Conservation (phyloP, 2,113 vertebrate genomes). For the Triplophysa rosa region DNA sequence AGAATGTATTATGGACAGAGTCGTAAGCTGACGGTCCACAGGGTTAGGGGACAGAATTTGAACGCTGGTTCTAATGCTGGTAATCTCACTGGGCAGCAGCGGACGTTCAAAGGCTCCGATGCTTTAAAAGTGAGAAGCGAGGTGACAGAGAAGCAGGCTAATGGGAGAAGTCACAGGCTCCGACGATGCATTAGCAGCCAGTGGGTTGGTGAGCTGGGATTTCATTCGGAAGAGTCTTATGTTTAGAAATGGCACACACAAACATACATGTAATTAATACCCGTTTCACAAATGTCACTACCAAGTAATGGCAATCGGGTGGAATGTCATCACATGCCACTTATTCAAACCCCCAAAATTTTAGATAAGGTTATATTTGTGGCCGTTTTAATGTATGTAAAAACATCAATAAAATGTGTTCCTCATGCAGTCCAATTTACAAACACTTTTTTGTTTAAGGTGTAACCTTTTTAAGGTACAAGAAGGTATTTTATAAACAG, state of each 20-base stretch:
- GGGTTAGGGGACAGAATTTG: constrained; percentile 45
- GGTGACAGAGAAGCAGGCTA: neutral
- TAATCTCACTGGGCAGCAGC: neutral
- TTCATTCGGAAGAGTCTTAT: neutral
- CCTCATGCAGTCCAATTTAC: too few relatives aligned
- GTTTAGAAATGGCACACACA: neutral
- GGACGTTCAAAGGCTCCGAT: constrained; percentile 28
- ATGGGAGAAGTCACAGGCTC: constrained; percentile 2
- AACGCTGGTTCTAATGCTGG: constrained; percentile 46
- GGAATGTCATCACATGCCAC: neutral
- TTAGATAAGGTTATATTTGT: too few relatives aligned
- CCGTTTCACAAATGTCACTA: too few relatives aligned
- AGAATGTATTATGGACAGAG: constrained; percentile 73
- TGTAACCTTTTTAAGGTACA: too few relatives aligned
- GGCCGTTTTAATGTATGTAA: too few relatives aligned
- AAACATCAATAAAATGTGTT: too few relatives aligned
- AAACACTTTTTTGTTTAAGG: too few relatives aligned
- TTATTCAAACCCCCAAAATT: neutral
- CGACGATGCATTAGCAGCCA: constrained; percentile 15
- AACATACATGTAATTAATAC: neutral
- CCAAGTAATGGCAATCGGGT: too few relatives aligned
- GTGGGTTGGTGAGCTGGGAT: constrained; percentile 18
- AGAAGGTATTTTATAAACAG: too few relatives aligned
- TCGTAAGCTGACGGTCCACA: constrained; percentile 61
- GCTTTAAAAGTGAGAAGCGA: neutral